A percentile compares a stretch with the other conserved stretches of the same genome.
Evolutionary conservation across 37 sponge, comb jelly and placozoan species (phyloP).

Genomic region (Oscarella lobularis): DNA sequence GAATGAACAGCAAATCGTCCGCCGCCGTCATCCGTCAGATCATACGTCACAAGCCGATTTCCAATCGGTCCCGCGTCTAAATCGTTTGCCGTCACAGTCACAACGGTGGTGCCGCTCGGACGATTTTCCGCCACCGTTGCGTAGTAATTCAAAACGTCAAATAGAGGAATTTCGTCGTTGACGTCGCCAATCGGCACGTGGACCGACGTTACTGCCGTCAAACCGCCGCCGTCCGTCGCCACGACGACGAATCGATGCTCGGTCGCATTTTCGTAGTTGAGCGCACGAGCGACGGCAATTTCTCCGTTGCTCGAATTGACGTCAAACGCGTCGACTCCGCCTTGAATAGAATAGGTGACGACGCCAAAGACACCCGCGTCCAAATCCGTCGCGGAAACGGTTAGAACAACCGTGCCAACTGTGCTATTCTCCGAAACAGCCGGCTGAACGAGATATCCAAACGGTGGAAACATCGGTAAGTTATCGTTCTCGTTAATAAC

Average conservation of each 20-base stretch:
- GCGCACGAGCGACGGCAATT: not conserved
- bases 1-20: not conserved
- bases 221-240: not conserved
- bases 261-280: not conserved
- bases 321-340: not conserved
- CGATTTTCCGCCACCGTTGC: conserved; percentile 10
- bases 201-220: not conserved
- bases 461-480: not conserved
- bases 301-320: not conserved
- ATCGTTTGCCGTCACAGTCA: conserved; percentile 2
- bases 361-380: not conserved
- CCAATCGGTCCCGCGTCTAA: conserved; percentile 9
- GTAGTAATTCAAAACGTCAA: not conserved
- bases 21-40: not conserved
- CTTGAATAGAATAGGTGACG: not conserved
- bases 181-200: conserved; percentile 6
- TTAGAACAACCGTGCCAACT: not conserved
- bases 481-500: not conserved
- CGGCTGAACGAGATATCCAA: not conserved
- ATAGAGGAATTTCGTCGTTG: conserved; percentile 12
- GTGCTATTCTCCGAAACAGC: not conserved
- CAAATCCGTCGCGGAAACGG: not conserved
- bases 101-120: conserved; percentile 3
- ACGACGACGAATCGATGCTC: not conserved
- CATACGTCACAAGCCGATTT: not conserved